Evolutionary conservation across 2,113 vertebrate species (phyloP).

Genomic region (Melanerpes aurifrons): DNA sequence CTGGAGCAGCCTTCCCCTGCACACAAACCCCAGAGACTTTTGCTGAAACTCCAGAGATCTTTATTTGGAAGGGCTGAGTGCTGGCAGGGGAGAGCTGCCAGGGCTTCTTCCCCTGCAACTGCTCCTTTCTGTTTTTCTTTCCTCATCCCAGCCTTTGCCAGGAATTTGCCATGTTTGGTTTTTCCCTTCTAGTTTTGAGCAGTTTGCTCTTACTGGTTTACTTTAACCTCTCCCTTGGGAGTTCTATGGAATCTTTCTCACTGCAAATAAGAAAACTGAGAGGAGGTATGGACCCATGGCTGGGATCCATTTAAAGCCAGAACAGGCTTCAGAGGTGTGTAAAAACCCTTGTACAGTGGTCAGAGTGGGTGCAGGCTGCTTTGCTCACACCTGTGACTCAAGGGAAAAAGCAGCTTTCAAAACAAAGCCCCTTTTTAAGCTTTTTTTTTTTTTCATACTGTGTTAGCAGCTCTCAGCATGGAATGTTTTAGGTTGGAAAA

Average conservation of each 20-base stretch:
- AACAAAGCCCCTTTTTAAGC: neutral
- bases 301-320: neutral
- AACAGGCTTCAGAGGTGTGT: neutral
- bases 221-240: neutral
- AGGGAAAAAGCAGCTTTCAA: neutral
- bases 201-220: neutral
- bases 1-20: neutral
- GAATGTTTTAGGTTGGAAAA: neutral
- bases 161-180: neutral
- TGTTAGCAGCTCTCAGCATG: neutral
- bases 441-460: neutral
- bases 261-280: neutral
- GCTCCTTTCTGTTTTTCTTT: neutral
- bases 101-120: neutral
- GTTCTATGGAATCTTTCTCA: neutral
- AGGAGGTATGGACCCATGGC: fast-evolving
- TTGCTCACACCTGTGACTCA: neutral
- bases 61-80: neutral
- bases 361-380: neutral
- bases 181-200: neutral
- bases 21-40: neutral
- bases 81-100: neutral
- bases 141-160: neutral
- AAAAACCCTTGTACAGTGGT: neutral
- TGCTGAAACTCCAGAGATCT: neutral